Base-by-base conservation (phyloP, 2,888 invertebrate species). In the Lottia scabra region DNA sequence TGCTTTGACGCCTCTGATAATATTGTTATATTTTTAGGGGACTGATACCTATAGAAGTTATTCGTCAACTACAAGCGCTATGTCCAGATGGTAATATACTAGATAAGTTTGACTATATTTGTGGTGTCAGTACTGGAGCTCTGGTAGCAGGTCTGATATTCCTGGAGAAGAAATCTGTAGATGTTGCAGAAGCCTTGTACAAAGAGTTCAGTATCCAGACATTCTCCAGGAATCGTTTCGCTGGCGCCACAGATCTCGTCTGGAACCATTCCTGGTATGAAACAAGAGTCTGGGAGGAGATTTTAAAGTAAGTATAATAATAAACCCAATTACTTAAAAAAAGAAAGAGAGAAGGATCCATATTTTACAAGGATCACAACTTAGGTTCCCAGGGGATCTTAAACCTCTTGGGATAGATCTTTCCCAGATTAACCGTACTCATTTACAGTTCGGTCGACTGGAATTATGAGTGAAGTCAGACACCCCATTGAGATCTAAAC, bases 191-290 rank as follows among this genome's bases (percentile, higher is more conserved):
- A 71, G 88, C 91, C 87, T 92, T 88, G n/a, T 89, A 88, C 79
- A 81, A 84, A 65, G 82, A 85, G 48, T 87, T 85, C 73, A 87
- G 85, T 67, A 75, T 71, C 8, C 91, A 93, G 88, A 92, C 94
- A 80, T 95, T 95, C 85, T 92, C 91, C 10, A 93, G 93, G 80
- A 93, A 92, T 75, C 88, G 92, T 13, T 87, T 94, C 67, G 89
- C 91, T 90, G 95, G 95, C 16, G 93, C 95, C 0, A 93, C 84
- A 12, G 84, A 93, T 73, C 91, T 96, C 67, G 93, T 96, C n/a
- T 94, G 94, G 93, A 93, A 93, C 73, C 96, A 96, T 87, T 93
- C 96, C 0, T 96, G 96, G 90, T 97, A 97, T 89, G 95, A 97
- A 87, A 95, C 96, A 0, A 92, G 92, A 0, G 91, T 94, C 16